Conservation (phyloP, 2,888 invertebrate genomes). For the Lysandra bellargus region DNA sequence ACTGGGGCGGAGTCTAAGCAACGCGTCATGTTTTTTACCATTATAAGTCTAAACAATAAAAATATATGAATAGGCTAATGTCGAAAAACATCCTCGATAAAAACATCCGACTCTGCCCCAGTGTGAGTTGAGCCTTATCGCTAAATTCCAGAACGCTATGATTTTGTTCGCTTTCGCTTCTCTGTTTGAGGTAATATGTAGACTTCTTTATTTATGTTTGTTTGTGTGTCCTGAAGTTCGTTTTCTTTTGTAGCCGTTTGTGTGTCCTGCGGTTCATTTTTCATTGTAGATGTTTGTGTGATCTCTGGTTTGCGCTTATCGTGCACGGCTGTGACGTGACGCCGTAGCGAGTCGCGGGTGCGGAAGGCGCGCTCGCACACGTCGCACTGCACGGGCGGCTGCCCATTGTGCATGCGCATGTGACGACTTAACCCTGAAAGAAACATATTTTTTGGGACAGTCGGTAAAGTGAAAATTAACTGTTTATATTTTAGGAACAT, state of each 20-base stretch:
- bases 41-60: too few relatives aligned
- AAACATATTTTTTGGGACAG: too few relatives aligned
- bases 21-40: too few relatives aligned
- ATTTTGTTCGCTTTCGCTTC: neutral
- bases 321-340: constrained; percentile 73
- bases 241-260: too few relatives aligned
- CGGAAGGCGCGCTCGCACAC: constrained; percentile 84
- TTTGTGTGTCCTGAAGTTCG: neutral
- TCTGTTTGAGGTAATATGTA: neutral
- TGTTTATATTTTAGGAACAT: neutral
- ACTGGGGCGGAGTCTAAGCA: too few relatives aligned
- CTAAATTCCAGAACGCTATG: neutral
- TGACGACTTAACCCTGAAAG: constrained; percentile 84
- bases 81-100: too few relatives aligned
- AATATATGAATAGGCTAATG: too few relatives aligned
- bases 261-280: too few relatives aligned
- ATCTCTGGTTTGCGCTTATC: constrained; percentile 6
- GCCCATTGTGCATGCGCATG: constrained; percentile 83
- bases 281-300: neutral
- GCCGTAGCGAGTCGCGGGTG: constrained; percentile 85
- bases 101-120: too few relatives aligned
- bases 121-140: too few relatives aligned
- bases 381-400: constrained; percentile 82
- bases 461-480: neutral
- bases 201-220: neutral